Base-by-base conservation (phyloP, 1,140 invertebrate genomes). In the Drosophila watanabei region DNA sequence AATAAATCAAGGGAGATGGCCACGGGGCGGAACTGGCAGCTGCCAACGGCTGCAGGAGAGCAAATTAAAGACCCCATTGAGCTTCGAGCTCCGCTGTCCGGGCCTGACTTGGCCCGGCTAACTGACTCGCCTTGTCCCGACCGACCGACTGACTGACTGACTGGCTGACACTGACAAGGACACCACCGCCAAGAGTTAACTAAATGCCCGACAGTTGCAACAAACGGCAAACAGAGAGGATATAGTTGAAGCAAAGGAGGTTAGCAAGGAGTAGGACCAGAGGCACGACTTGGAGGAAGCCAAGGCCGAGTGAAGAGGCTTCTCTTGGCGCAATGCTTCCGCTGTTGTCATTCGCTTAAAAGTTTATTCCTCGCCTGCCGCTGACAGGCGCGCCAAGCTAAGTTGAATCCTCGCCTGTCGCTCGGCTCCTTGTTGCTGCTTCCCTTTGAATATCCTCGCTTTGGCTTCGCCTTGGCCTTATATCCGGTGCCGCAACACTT, bases 121-220 rank as follows among this genome's bases (percentile, higher is more conserved):
- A 46, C 52, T 28, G 54, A 66, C 54, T 66, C 30, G 45, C 51
- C 48, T 49, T 45, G 54, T 16, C 46, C 13, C 30, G 48, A 11
- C 46, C 30, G 48, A 11, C 46, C 37, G 30, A 41, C 73, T 58
- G 68, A 35, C 41, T 43, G 62, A 69, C 35, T 45, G 52, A 24
- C 46, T 62, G 45, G 32, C 63, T 82, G 81, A 73, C 75, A 71
- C 63, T 84, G 85, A 79, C 85, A 81, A 79, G 64, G 58, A 80
- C 80, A 84, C 68, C 80, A 75, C 68, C 60, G 79, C 71, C 84
- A 88, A 84, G 81, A 89, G 85, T 89, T 81, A 89, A 90, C 86
- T 89, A 90, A 89, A 82, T 79, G 85, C 86, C 85, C 79, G 81
- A 89, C 85, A 90, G 86, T 90, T 82, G 86, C 86, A 85, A 85